Percentiles rank a stretch among this genome's conserved stretches.
phyloP scores from a whole-genome alignment of 2,888 invertebrate species.

The Spisula solida region DNA sequence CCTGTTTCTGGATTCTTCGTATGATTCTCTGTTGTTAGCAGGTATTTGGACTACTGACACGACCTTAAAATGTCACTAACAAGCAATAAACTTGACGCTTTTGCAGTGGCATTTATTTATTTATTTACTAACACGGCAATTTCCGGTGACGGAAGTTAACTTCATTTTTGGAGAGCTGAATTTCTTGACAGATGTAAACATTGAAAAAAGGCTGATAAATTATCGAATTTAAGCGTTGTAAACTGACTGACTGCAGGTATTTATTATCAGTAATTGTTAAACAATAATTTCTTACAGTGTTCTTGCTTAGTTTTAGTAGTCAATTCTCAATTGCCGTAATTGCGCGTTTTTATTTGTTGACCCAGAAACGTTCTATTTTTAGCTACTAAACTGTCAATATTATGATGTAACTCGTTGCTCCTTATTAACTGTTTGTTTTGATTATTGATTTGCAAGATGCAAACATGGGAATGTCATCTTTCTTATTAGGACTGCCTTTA shows the following conservation, averaged over 20 bases:
- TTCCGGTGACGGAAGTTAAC: slow-evolving; percentile 46
- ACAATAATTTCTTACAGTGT: background rate
- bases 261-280: background rate
- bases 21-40: background rate
- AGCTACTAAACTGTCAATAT: slow-evolving; percentile 40
- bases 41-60: background rate
- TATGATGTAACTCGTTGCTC: slow-evolving; percentile 8
- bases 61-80: background rate
- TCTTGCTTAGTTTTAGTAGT: background rate
- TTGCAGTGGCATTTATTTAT: background rate
- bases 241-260: slow-evolving; percentile 11
- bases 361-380: slow-evolving; percentile 42
- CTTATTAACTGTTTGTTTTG: no score
- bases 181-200: slow-evolving; percentile 64
- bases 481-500: background rate
- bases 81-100: background rate
- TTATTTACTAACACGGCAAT: slow-evolving; percentile 46
- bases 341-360: slow-evolving; percentile 31
- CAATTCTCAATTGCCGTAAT: background rate
- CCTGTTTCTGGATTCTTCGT: background rate
- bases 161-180: slow-evolving; percentile 43
- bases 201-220: background rate
- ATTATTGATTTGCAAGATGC: no score
- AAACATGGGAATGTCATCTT: background rate
- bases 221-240: background rate